Conservation (phyloP, 92 coral and sea anemone species). For the Hydrozoanthus gracilis region DNA sequence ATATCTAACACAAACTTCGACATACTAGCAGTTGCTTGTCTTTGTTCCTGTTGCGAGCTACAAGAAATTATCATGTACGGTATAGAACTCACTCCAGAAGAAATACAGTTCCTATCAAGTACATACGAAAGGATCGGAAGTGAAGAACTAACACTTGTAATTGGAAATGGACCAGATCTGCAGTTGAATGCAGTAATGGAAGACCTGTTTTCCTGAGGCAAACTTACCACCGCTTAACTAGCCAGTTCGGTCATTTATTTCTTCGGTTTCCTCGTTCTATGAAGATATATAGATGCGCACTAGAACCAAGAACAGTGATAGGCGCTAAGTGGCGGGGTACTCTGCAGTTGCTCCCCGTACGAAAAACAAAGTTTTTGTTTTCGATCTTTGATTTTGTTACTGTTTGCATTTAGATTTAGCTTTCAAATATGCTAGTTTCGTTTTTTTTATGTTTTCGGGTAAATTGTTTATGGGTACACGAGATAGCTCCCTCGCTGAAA, state of each 20-base stretch:
- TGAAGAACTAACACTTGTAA: constrained; percentile 7
- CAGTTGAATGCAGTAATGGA: background rate
- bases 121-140: constrained; percentile 17
- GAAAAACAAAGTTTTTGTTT: background rate
- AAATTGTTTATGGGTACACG: background rate
- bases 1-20: constrained; percentile 17
- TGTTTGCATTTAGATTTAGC: constrained; percentile 22
- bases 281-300: no score
- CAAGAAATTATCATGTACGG: constrained; percentile 42
- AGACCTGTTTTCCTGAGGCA: background rate
- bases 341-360: background rate
- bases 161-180: constrained; percentile 6
- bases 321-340: background rate
- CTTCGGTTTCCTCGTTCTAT: no score
- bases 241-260: no score
- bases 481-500: constrained; percentile 11
- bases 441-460: background rate
- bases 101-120: constrained; percentile 1
- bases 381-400: constrained; percentile 22
- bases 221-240: background rate
- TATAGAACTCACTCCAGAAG: background rate
- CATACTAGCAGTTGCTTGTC: constrained; percentile 34
- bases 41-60: constrained; percentile 39
- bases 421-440: background rate
- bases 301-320: no score